Base-by-base conservation (phyloP, 2,888 invertebrate genomes). In the Drosophila koepferae region DNA sequence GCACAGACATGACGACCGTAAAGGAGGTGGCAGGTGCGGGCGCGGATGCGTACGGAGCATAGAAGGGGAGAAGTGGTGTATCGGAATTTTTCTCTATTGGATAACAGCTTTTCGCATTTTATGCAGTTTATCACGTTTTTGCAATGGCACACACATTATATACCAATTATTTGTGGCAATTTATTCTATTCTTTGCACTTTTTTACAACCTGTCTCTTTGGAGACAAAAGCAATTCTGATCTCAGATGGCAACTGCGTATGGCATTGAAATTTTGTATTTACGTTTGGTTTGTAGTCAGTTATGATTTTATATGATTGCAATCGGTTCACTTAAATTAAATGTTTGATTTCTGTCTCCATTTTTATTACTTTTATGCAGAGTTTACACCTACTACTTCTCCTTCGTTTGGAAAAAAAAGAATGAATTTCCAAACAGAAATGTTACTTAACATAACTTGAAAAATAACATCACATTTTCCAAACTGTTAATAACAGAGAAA, bases 1-100 rank as follows among this genome's bases (percentile, higher is more conserved):
- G 63, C 70, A 48, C 64, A 77, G 74, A 73, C 78, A 63, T 58
- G 63, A 77, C 67, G 78, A 74, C 74, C 53, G 49, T 72, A 51
- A 78, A 63, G 71, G 63, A 65, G 69, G 54, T 66, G 80, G 64
- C 77, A 71, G 81, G 74, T 81, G 78, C 55, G 63, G 67, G 63
- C 49, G 46, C 54, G 56, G 62, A 69, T 67, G 81, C 65, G 65
- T 75, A 36, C 56, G 58, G 60, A 63, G 48, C 31, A 60, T 38
- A 63, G 63, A 48, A 60, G 36, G 46, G 31, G 43, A 63, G 70
- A 63, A 40, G 63, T 69, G 68, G 69, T 78, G 46, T 86, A 81
- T 85, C 69, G 85, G 77, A 85, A 86, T 86, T 86, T 86, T 82
- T 86, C 86, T 85, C 85, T 86, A 86, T 86, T 86, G 86, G 82